A percentile compares a stretch with the other conserved stretches of the same genome.
Evolutionary conservation across 2,888 invertebrate species (phyloP).

Genomic region (Aromia moschata): DNA sequence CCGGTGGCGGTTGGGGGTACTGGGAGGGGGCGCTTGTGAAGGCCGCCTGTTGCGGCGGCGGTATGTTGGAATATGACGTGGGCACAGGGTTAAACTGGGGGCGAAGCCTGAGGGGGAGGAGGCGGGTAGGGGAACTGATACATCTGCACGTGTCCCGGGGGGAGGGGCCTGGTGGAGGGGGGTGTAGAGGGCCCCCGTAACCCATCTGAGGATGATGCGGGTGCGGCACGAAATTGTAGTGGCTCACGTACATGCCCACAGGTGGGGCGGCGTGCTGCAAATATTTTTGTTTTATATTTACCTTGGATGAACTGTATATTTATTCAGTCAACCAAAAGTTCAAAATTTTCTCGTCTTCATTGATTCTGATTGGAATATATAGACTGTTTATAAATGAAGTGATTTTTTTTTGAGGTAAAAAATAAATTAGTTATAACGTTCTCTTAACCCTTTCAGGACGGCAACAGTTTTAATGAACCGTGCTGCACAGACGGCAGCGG

Average conservation of each 20-base stretch:
- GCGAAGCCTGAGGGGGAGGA: conserved; percentile 38
- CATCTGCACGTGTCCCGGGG: conserved; percentile 65
- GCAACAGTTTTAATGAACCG: too few relatives aligned
- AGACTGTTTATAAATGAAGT: too few relatives aligned
- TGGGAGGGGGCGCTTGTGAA: conserved; percentile 43
- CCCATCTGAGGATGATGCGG: conserved; percentile 66
- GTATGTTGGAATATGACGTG: conserved; percentile 47
- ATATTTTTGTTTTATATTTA: too few relatives aligned
- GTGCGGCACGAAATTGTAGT: conserved; percentile 78
- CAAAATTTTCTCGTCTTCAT: too few relatives aligned
- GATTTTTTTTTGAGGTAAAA: too few relatives aligned
- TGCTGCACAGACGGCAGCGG: too few relatives aligned
- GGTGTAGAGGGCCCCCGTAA: conserved; percentile 66
- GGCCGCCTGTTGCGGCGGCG: conserved; percentile 50
- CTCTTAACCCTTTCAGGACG: too few relatives aligned
- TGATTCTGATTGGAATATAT: too few relatives aligned
- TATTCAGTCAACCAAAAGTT: too few relatives aligned
- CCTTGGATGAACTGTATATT: too few relatives aligned
- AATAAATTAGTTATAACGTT: too few relatives aligned
- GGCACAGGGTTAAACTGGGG: conserved; percentile 47
- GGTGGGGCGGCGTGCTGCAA: conserved; percentile 62
- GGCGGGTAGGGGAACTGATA: conserved; percentile 65
- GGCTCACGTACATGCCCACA: conserved; percentile 69
- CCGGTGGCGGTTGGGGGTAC: conserved; percentile 55
- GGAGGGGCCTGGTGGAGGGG: conserved; percentile 62